Conservation (phyloP, 2,797 vertebrate species). For the Florisuga fusca region DNA sequence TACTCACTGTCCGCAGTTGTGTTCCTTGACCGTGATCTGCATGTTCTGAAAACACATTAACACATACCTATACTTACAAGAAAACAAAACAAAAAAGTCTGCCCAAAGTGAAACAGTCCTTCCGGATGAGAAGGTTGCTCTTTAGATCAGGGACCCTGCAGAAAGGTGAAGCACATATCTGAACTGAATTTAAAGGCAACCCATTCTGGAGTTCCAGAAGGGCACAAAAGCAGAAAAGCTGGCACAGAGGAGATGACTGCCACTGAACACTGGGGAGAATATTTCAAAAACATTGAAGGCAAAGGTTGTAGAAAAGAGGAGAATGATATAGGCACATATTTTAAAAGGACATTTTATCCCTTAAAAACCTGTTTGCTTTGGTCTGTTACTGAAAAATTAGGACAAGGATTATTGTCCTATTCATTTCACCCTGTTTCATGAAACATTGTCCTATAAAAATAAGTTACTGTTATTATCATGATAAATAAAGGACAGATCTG, state of each 20-base stretch:
- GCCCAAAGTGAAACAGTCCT: background rate
- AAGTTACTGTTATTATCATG: slow-evolving; percentile 71
- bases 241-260: background rate
- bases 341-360: slow-evolving; percentile 28
- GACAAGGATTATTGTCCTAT: slow-evolving; percentile 66
- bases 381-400: slow-evolving; percentile 66
- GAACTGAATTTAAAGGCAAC: background rate
- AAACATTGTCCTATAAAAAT: slow-evolving; percentile 70
- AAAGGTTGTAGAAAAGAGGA: background rate
- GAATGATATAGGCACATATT: background rate
- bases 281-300: background rate
- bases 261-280: background rate
- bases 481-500: slow-evolving; percentile 77
- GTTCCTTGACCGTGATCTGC: background rate
- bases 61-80: background rate
- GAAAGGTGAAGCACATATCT: background rate
- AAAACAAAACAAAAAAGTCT: background rate
- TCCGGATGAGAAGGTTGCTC: background rate
- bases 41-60: background rate
- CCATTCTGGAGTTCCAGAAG: background rate
- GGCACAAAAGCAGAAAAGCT: background rate
- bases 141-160: background rate
- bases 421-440: slow-evolving; percentile 66
- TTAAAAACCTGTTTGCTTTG: slow-evolving; percentile 34
- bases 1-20: background rate